Conservation (phyloP, 2,113 vertebrate species). For the Semicossyphus pulcher region DNA sequence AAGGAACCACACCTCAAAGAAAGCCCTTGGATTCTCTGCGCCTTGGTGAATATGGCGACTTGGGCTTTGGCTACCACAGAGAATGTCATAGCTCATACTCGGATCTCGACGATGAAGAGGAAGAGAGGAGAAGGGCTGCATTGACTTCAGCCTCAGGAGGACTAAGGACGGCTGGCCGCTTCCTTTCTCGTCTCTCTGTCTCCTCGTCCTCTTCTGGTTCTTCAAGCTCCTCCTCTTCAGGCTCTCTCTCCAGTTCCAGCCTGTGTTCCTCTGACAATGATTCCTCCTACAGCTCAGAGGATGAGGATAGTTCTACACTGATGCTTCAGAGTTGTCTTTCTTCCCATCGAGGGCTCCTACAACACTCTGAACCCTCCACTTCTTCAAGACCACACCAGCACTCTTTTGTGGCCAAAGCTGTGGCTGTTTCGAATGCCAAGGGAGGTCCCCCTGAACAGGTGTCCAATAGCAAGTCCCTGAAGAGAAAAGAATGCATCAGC, state of each 20-base stretch:
- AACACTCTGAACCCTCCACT: slow-evolving; percentile 85
- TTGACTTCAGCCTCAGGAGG: slow-evolving; percentile 79
- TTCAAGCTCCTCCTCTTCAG: slow-evolving; percentile 93
- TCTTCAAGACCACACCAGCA: slow-evolving; percentile 82
- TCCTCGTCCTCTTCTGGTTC: slow-evolving; percentile 97
- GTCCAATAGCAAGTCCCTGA: slow-evolving; percentile 79
- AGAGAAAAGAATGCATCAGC: slow-evolving; percentile 88
- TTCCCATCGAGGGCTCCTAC: slow-evolving; percentile 89
- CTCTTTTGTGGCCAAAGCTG: slow-evolving; percentile 91
- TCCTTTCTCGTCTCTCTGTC: slow-evolving; percentile 91
- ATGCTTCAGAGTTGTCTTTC: slow-evolving; percentile 94
- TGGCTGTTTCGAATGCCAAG: slow-evolving; percentile 84
- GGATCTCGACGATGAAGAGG: slow-evolving; percentile 89
- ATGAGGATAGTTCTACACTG: slow-evolving; percentile 91
- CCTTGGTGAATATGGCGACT: slow-evolving; percentile 82
- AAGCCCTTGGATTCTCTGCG: slow-evolving; percentile 82
- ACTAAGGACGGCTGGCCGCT: slow-evolving; percentile 87
- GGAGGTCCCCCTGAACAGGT: slow-evolving; percentile 71
- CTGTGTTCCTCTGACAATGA: slow-evolving; percentile 97
- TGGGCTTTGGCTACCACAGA: slow-evolving; percentile 89
- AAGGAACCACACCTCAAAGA: slow-evolving; percentile 87
- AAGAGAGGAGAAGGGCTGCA: slow-evolving; percentile 70
- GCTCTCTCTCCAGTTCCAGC: slow-evolving; percentile 94
- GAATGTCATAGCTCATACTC: slow-evolving; percentile 95
- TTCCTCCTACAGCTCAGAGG: slow-evolving; percentile 95